Evolutionary conservation across 2,888 invertebrate genomes (phyloP).

Genomic region (Epirrita christyi): DNA sequence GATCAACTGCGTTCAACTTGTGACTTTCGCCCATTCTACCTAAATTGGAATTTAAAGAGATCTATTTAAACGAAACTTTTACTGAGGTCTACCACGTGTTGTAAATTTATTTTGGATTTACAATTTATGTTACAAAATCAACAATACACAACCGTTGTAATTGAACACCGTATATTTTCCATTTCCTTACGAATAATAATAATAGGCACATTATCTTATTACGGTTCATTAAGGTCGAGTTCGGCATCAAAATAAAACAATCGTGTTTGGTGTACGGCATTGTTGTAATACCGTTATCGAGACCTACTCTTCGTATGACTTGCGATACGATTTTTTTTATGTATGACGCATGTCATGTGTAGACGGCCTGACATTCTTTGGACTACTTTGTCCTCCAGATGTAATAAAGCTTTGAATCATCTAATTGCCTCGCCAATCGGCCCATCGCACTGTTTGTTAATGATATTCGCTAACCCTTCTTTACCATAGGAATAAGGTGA

Average conservation of each 20-base stretch:
- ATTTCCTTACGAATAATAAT: slow-evolving; percentile 1
- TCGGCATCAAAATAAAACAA: slow-evolving; percentile 43
- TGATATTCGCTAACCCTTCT: slow-evolving; percentile 51
- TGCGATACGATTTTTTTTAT: slow-evolving; percentile 51
- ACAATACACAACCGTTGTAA: too few species aligned
- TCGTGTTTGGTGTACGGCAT: slow-evolving; percentile 45
- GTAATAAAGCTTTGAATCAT: slow-evolving; percentile 35
- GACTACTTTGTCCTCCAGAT: slow-evolving; percentile 45
- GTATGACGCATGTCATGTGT: slow-evolving; percentile 60
- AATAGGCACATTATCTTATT: slow-evolving; percentile 41
- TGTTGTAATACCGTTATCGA: slow-evolving; percentile 62
- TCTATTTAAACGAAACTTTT: neutral
- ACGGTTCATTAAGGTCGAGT: slow-evolving; percentile 39
- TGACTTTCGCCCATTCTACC: slow-evolving; percentile 4
- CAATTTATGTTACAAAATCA: too few species aligned
- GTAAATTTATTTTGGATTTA: too few species aligned
- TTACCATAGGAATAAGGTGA: slow-evolving; percentile 44
- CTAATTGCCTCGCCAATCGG: slow-evolving; percentile 21
- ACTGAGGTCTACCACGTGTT: too few species aligned
- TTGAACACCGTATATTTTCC: neutral
- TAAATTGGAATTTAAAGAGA: neutral
- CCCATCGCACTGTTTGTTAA: neutral
- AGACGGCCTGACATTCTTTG: slow-evolving; percentile 38
- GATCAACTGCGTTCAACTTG: slow-evolving; percentile 17
- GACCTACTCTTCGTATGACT: slow-evolving; percentile 52